Percentiles rank a stretch among this genome's conserved stretches.
Conservation (phyloP, 2,888 invertebrate species). For the Pheosia gnoma region DNA sequence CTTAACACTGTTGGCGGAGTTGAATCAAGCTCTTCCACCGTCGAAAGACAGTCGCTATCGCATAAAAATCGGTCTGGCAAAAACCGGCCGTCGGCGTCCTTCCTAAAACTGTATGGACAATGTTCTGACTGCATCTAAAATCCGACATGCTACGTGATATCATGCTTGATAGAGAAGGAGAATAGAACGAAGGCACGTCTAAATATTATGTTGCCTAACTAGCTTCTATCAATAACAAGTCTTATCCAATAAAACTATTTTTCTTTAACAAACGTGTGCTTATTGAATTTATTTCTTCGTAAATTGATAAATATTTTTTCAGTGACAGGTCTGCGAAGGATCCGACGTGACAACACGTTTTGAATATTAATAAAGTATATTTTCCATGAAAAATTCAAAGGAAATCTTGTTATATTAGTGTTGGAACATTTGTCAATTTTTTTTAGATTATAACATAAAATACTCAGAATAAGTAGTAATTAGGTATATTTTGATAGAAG, state of each 20-base stretch:
- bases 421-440: too few relatives aligned
- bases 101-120: background rate
- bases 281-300: background rate
- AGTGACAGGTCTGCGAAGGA: background rate
- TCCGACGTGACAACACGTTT: background rate
- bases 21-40: too few relatives aligned
- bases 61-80: too few relatives aligned
- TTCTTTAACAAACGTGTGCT: background rate
- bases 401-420: constrained; percentile 8
- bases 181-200: background rate
- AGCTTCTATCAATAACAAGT: background rate
- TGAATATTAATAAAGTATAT: constrained; percentile 1
- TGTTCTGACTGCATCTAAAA: background rate
- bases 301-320: background rate
- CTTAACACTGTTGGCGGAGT: too few relatives aligned
- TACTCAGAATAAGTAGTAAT: too few relatives aligned
- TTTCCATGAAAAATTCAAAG: background rate
- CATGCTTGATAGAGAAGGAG: too few relatives aligned
- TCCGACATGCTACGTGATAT: background rate
- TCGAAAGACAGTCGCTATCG: too few relatives aligned
- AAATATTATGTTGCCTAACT: too few relatives aligned
- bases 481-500: too few relatives aligned
- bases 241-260: background rate
- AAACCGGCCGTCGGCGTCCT: too few relatives aligned
- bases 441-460: too few relatives aligned